Percentiles rank a stretch among this genome's conserved stretches.
Evolutionary conservation across 2,888 invertebrate species (phyloP).

Genomic region (Phragmatobia fuliginosa): DNA sequence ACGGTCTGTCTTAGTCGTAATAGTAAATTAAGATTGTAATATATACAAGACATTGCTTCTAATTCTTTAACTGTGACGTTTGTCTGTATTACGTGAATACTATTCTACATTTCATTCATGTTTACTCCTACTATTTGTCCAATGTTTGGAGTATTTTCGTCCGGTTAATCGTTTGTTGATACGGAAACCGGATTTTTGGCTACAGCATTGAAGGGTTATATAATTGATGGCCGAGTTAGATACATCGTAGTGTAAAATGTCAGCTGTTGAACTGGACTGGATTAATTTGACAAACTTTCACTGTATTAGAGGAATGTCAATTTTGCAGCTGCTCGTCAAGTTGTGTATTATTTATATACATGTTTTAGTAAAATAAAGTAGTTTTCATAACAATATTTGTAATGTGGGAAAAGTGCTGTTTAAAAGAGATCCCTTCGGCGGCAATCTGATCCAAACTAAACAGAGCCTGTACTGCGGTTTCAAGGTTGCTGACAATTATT

Average conservation of each 20-base stretch:
- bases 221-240: constrained; percentile 10
- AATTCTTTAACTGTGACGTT: constrained; percentile 15
- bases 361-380: not conserved
- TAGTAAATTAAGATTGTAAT: constrained; percentile 6
- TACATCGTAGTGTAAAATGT: not conserved
- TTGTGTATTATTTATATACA: not conserved
- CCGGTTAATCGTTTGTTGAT: constrained; percentile 22
- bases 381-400: not conserved
- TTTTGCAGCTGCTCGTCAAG: not conserved
- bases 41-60: constrained; percentile 34
- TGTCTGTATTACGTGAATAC: constrained; percentile 12
- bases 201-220: constrained; percentile 2
- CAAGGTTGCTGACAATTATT: not conserved
- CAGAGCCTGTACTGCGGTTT: not conserved
- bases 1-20: not conserved
- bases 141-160: constrained; percentile 19
- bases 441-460: not conserved
- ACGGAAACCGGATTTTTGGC: constrained; percentile 20
- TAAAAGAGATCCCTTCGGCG: not conserved
- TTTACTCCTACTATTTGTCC: constrained; percentile 9
- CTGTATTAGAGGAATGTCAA: not conserved
- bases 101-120: constrained; percentile 29
- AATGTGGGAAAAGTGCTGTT: not conserved
- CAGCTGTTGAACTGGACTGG: not conserved
- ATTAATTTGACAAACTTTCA: not conserved